These are phyloP conservation scores for Pimephales promelas DNA, from an alignment of 2,113 vertebrate species.

Conservation along the genomic window DNA sequence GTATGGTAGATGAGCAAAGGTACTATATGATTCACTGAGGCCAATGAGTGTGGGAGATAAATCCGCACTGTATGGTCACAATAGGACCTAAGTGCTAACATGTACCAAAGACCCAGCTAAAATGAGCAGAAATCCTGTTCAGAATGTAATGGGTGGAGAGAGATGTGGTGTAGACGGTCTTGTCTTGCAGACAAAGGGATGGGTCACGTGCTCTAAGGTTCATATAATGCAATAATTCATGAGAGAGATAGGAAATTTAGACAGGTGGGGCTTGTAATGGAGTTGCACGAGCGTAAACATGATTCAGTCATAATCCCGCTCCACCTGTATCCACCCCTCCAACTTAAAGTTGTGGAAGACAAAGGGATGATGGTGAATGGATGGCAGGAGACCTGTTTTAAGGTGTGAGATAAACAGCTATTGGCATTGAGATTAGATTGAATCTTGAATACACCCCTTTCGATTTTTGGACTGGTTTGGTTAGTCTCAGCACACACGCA, in stretches of 20 bases:
- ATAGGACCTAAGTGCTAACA: conserved; percentile 15
- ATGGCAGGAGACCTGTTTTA: not conserved
- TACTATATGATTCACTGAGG: conserved; percentile 19
- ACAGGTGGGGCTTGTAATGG: conserved; percentile 24
- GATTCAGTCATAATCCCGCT: not conserved
- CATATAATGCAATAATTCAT: conserved; percentile 11
- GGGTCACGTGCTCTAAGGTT: conserved; percentile 6
- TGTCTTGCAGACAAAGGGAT: conserved; percentile 34
- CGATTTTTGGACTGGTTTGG: not conserved
- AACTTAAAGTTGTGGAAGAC: not conserved
- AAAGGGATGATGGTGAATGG: not conserved
- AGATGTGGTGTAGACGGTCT: not conserved
- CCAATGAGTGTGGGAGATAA: conserved; percentile 35
- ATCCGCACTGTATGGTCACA: not conserved
- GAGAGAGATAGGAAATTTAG: not conserved
- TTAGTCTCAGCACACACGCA: not conserved
- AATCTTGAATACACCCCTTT: not conserved
- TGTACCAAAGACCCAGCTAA: conserved; percentile 10
- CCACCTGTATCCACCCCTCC: not conserved
- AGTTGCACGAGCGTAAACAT: not conserved
- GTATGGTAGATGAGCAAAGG: conserved; percentile 6
- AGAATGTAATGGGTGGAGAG: conserved; percentile 23
- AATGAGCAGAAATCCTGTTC: not conserved
- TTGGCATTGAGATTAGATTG: not conserved
- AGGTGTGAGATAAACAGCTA: not conserved